Percentiles rank a stretch among this genome's conserved stretches.
These are phyloP conservation scores for Halocaridina rubra DNA, from an alignment of 2,888 invertebrate genomes.

Conservation along the genomic window DNA sequence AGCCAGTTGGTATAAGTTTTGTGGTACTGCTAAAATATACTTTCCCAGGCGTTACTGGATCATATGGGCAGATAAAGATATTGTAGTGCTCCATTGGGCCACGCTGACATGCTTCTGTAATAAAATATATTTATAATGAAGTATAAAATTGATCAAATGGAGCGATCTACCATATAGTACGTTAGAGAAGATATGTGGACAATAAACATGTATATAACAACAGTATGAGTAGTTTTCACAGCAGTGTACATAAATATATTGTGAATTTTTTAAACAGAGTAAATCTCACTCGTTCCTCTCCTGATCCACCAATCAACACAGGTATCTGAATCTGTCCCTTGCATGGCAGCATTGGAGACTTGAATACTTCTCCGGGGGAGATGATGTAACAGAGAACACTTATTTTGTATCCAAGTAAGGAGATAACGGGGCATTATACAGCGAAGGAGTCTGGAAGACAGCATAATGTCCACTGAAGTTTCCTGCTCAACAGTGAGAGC, in stretches of 20 bases:
- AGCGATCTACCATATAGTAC: no score
- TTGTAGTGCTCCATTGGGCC: background rate
- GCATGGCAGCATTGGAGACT: background rate
- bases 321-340: background rate
- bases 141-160: no score
- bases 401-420: background rate
- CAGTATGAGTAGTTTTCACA: no score
- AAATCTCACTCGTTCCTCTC: background rate
- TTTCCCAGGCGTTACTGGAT: background rate
- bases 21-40: background rate
- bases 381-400: background rate
- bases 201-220: no score
- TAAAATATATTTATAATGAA: background rate
- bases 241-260: no score
- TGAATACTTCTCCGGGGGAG: background rate
- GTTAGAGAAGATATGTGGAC: no score
- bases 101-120: background rate
- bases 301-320: background rate
- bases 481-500: slow-evolving; percentile 20
- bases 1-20: background rate
- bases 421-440: background rate
- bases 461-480: background rate
- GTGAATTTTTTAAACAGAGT: no score
- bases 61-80: background rate
- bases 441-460: background rate